A percentile compares a stretch with the other conserved stretches of the same genome.
These are phyloP conservation scores for Protaetia brevitarsis DNA, from an alignment of 1,140 invertebrate species.

Conservation along the genomic window DNA sequence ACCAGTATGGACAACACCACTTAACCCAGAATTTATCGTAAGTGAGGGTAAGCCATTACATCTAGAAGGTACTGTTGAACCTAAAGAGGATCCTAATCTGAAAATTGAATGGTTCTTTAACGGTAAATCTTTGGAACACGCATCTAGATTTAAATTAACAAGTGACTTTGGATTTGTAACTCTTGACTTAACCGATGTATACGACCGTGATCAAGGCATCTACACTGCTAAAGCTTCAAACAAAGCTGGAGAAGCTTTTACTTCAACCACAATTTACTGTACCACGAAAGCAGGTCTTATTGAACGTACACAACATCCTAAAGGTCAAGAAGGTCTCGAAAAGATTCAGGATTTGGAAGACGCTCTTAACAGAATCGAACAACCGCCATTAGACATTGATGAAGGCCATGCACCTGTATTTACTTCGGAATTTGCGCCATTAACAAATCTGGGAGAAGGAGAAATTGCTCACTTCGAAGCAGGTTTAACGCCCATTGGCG, in stretches of 20 bases:
- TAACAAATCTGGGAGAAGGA: conserved; percentile 79
- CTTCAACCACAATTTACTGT: conserved; percentile 83
- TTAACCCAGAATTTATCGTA: conserved; percentile 78
- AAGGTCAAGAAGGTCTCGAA: conserved; percentile 85
- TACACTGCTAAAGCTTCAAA: conserved; percentile 89
- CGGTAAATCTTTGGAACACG: conserved; percentile 80
- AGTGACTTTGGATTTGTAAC: conserved; percentile 93
- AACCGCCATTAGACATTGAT: conserved; percentile 64
- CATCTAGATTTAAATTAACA: conserved; percentile 80
- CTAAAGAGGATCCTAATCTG: conserved; percentile 94
- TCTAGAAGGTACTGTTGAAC: conserved; percentile 90
- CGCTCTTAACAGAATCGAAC: conserved; percentile 69
- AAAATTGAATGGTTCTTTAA: conserved; percentile 94
- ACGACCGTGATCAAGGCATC: conserved; percentile 91
- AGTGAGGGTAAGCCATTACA: conserved; percentile 87
- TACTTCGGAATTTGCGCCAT: conserved; percentile 80
- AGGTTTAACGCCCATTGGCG: conserved; percentile 86
- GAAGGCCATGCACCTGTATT: conserved; percentile 82
- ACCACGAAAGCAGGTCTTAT: conserved; percentile 78
- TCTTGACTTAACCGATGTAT: conserved; percentile 82
- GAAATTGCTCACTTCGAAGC: conserved; percentile 94
- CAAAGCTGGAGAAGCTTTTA: conserved; percentile 85
- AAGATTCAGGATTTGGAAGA: conserved; percentile 89
- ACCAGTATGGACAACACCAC: conserved; percentile 82
- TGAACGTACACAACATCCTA: conserved; percentile 87